phyloP scores from a whole-genome alignment of 2,888 invertebrate species.

The Penaeus monodon region DNA sequence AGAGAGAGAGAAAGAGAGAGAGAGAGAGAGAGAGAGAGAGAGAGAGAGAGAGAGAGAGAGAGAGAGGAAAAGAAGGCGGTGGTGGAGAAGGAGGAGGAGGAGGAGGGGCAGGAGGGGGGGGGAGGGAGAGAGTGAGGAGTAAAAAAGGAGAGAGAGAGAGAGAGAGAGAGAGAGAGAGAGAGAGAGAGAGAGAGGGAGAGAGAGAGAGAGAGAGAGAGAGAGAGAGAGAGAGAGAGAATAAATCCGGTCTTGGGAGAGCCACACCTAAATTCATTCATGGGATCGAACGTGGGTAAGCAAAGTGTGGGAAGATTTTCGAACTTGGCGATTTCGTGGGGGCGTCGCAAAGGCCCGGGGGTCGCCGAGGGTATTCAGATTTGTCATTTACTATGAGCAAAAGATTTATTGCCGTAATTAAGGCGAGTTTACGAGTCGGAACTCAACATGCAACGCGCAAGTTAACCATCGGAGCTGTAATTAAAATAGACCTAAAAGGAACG shows the following conservation, averaged over 20 bases:
- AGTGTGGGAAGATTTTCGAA: not conserved
- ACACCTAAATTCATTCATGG: conserved; percentile 30
- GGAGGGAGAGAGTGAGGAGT: too few species aligned
- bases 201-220: too few species aligned
- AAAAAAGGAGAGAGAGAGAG: too few species aligned
- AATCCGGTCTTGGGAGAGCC: conserved; percentile 21
- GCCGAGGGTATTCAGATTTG: not conserved
- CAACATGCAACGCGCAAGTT: conserved; percentile 17
- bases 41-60: not conserved
- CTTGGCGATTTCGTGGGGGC: not conserved
- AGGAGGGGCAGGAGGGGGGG: too few species aligned
- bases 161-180: too few species aligned
- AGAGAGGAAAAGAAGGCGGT: too few species aligned
- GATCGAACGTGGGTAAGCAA: not conserved
- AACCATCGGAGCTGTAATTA: conserved; percentile 5
- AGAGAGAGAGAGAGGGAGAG: too few species aligned
- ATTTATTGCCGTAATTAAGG: conserved; percentile 28
- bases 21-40: conserved; percentile 13
- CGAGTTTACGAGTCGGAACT: conserved; percentile 7
- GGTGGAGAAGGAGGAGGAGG: too few species aligned
- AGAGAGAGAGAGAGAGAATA: conserved; percentile 1
- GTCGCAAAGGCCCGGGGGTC: not conserved
- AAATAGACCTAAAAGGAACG: not conserved
- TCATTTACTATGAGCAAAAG: conserved; percentile 1
- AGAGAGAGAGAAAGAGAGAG: not conserved